Conservation (phyloP, 2,888 invertebrate species). For the Chouioia cunea region DNA sequence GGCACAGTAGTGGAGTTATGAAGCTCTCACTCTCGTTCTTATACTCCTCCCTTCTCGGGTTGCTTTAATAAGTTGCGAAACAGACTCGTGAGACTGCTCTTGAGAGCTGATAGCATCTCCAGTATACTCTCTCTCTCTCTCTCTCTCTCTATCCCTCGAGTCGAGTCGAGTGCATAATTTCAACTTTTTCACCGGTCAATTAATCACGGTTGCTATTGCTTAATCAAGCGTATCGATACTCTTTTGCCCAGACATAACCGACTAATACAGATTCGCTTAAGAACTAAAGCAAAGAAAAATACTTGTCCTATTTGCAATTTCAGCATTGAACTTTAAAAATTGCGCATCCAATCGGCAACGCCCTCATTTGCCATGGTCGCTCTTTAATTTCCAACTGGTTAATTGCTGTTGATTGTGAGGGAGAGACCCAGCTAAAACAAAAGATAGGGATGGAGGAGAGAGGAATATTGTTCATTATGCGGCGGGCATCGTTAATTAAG, state of each 20-base stretch:
- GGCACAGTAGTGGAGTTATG: neutral
- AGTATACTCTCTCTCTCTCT: no score
- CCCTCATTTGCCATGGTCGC: neutral
- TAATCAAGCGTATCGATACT: neutral
- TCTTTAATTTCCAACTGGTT: conserved; percentile 46
- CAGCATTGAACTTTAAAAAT: no score
- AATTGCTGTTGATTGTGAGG: conserved; percentile 56
- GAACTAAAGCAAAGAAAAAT: no score
- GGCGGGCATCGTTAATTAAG: conserved; percentile 57
- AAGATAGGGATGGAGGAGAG: neutral
- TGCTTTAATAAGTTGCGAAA: conserved; percentile 28
- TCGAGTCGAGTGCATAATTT: no score
- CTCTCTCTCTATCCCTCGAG: no score
- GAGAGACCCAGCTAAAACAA: neutral
- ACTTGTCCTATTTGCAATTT: no score
- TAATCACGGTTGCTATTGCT: no score
- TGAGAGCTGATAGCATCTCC: no score
- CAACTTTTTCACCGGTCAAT: no score
- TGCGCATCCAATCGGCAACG: neutral
- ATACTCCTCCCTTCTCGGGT: neutral
- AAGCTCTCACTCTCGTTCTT: no score
- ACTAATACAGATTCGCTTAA: no score
- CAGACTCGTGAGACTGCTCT: neutral
- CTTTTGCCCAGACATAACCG: no score
- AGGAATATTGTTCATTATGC: conserved; percentile 55